Conservation (phyloP, 2,888 invertebrate species). For the Cheilosia vulpina region DNA sequence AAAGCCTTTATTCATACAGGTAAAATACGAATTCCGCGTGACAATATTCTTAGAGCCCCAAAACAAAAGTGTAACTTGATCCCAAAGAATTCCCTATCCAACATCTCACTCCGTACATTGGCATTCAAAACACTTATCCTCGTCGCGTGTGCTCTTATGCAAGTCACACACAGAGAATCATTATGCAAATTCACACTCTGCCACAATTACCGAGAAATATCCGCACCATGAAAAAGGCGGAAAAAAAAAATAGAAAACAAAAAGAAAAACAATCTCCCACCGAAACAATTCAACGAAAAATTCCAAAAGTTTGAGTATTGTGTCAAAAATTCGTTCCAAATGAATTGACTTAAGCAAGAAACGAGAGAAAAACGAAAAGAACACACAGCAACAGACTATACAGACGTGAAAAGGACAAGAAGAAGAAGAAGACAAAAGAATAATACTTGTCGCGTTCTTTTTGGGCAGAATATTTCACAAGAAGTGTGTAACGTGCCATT, state of each 20-base stretch:
- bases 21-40: constrained; percentile 49
- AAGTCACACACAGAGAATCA: constrained; percentile 47
- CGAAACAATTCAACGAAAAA: constrained; percentile 30
- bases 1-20: constrained; percentile 41
- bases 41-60: constrained; percentile 25
- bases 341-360: constrained; percentile 37
- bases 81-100: constrained; percentile 22
- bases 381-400: neutral
- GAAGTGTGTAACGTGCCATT: constrained; percentile 56
- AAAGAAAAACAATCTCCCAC: neutral
- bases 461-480: constrained; percentile 22
- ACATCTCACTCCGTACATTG: constrained; percentile 39
- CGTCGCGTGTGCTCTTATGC: constrained; percentile 54
- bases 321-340: constrained; percentile 69
- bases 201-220: constrained; percentile 55
- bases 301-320: constrained; percentile 47
- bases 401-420: neutral
- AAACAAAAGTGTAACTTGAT: constrained; percentile 42
- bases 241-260: neutral
- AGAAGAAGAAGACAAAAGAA: constrained; percentile 26
- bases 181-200: constrained; percentile 67
- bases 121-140: constrained; percentile 52
- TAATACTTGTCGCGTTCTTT: constrained; percentile 38
- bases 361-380: neutral
- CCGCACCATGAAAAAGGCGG: neutral